Evolutionary conservation across 2,113 vertebrate species (phyloP).

Genomic region (Gopherus flavomarginatus): DNA sequence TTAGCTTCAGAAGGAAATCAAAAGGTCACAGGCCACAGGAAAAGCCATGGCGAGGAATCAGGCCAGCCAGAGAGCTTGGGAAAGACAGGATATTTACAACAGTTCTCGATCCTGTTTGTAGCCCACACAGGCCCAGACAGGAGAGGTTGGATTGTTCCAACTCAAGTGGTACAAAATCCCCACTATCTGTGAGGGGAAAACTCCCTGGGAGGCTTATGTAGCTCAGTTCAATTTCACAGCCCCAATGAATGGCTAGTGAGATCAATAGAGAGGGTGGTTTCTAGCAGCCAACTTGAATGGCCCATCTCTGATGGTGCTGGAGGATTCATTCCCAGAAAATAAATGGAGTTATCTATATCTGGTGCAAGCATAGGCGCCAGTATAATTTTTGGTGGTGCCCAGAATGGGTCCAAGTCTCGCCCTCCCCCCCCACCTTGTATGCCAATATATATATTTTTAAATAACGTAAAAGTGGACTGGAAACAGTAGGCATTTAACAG

Average conservation of each 20-base stretch:
- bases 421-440: too few species aligned
- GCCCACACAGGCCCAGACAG: not conserved
- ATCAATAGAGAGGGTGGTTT: not conserved
- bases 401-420: too few species aligned
- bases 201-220: not conserved
- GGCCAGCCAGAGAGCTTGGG: not conserved
- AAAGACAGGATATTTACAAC: not conserved
- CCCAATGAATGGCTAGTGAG: not conserved
- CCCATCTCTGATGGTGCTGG: not conserved
- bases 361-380: not conserved
- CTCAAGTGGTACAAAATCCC: not conserved
- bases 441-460: too few species aligned
- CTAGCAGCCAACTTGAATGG: not conserved
- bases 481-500: too few species aligned
- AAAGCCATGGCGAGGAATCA: not conserved
- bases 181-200: not conserved
- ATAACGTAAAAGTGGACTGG: too few species aligned
- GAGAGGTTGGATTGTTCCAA: not conserved
- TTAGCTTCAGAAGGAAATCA: not conserved
- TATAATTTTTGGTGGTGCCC: too few species aligned
- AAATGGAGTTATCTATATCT: not conserved
- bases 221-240: not conserved
- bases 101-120: not conserved
- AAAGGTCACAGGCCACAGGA: not conserved
- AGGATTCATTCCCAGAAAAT: not conserved